These are phyloP conservation scores for Pomacea canaliculata DNA, from an alignment of 2,888 invertebrate species.

Conservation along the genomic window DNA sequence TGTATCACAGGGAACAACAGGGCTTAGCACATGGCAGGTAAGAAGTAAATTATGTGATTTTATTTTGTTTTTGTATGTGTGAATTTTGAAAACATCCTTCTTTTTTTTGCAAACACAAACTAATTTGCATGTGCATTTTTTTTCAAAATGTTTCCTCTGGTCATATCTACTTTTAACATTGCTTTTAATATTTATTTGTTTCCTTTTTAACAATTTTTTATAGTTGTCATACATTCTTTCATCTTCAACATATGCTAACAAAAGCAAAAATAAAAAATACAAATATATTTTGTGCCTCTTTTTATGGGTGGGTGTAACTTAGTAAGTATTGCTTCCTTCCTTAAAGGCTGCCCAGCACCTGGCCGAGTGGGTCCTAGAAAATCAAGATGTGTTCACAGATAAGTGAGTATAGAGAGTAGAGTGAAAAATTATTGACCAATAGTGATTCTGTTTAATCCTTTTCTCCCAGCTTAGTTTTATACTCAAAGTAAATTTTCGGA, in stretches of 20 bases:
- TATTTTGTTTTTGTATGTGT: not conserved
- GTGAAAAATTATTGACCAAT: not conserved
- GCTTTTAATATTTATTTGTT: not conserved
- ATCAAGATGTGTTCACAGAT: conserved; percentile 47
- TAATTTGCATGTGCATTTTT: not conserved
- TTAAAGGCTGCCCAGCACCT: conserved; percentile 60
- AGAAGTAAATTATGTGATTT: not conserved
- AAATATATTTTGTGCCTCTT: too few relatives aligned
- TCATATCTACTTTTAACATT: not conserved
- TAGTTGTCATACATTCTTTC: too few relatives aligned
- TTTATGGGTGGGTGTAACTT: too few relatives aligned
- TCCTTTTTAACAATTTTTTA: not conserved
- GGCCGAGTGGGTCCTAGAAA: conserved; percentile 60
- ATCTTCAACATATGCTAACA: too few relatives aligned
- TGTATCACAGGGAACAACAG: conserved; percentile 63
- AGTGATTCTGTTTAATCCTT: not conserved
- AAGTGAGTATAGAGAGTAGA: conserved; percentile 40
- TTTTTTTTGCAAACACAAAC: not conserved
- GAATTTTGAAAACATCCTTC: not conserved
- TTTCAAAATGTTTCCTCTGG: not conserved
- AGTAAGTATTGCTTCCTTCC: not conserved
- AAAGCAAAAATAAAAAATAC: too few relatives aligned
- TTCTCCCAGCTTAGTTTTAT: too few relatives aligned
- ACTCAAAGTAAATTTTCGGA: too few relatives aligned
- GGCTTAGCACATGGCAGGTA: conserved; percentile 65